Percentiles rank a stretch among this genome's conserved stretches.
Evolutionary conservation across 2,888 invertebrate species (phyloP).

Genomic region (Phortica magna): DNA sequence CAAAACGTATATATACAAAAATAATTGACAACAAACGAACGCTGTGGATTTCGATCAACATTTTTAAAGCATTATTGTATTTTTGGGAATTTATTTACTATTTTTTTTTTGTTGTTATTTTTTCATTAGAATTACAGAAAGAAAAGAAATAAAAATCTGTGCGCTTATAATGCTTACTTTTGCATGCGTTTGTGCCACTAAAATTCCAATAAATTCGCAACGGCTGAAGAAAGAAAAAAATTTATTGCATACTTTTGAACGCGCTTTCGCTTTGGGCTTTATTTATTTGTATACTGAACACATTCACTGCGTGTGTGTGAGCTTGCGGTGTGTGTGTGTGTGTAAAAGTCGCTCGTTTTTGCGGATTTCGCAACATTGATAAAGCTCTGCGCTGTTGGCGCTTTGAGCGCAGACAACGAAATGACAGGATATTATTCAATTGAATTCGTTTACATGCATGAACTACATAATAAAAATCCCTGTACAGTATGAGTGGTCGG

Average conservation of each 20-base stretch:
- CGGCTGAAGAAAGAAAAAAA: slow-evolving; percentile 50
- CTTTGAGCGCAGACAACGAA: slow-evolving; percentile 61
- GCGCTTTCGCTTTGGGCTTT: slow-evolving; percentile 13
- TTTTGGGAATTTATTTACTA: slow-evolving; percentile 28
- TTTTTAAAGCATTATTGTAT: slow-evolving; percentile 22
- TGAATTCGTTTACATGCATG: slow-evolving; percentile 72
- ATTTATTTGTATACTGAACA: slow-evolving; percentile 36
- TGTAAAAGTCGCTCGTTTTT: slow-evolving; percentile 39
- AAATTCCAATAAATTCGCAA: slow-evolving; percentile 69
- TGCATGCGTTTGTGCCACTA: slow-evolving; percentile 56
- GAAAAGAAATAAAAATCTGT: slow-evolving; percentile 36
- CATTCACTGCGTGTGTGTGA: slow-evolving; percentile 23
- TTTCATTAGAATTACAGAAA: background rate
- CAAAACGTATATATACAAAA: background rate
- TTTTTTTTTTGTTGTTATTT: slow-evolving; percentile 33
- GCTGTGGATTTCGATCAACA: background rate
- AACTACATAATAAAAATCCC: slow-evolving; percentile 65
- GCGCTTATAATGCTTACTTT: slow-evolving; percentile 46
- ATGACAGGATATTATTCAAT: slow-evolving; percentile 76
- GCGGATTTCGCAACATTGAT: slow-evolving; percentile 63
- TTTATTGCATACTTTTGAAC: slow-evolving; percentile 64
- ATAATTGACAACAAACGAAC: background rate
- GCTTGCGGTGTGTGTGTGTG: slow-evolving; percentile 16
- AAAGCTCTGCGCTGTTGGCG: slow-evolving; percentile 56
- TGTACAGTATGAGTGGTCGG: slow-evolving; percentile 40